Base-by-base conservation (phyloP, 2,113 vertebrate genomes). In the Miniopterus natalensis region DNA sequence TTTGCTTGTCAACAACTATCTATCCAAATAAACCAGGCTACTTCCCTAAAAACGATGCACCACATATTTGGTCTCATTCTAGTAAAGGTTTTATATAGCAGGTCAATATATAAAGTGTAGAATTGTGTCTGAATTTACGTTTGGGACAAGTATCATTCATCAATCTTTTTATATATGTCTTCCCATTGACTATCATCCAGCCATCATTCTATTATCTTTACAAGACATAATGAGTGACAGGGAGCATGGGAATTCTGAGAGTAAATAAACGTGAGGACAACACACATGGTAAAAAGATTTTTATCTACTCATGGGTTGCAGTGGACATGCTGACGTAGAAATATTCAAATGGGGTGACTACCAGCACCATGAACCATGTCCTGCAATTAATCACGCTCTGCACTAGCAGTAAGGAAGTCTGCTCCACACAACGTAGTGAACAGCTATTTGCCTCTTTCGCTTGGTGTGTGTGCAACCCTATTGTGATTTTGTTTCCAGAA, bases 401-500 rank as follows among this genome's bases (percentile, higher is more conserved):
- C 63, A 63, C 92, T 53, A 93, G 79, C 95, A 95, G 93, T 93
- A 81, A 97, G 94, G 53, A 95, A 92, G 89, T 90, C 96, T 97
- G 91, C 53, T 96, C 86, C 96, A 93, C 89, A 96, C 84, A 97
- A 98, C 49, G 90, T 89, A 86, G 63, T 4, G 68, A 97, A 93
- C 61, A 96, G 88, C 84, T 96, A 98, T 94, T 96, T 96, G 71
- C 96, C 88, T 97, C 59, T 94, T 85, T 87, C 66, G 61, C 96
- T 97, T 98, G 97, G 95, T 73, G 14, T 94, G 97, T 97, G 84
- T 93, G 95, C 90, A 97, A 90, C 84, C 55, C 97, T 97, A 95
- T 94, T 97, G 83, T 96, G 95, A 98, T 96, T 98, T 95, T 97
- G 95, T 98, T 98, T 98, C 98, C 96, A 98, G 97, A 98, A 98